A percentile compares a stretch with the other conserved stretches of the same genome.
These are phyloP conservation scores for Grammomys dolichurus DNA, from an alignment of 2,113 vertebrate species.

Conservation along the genomic window DNA sequence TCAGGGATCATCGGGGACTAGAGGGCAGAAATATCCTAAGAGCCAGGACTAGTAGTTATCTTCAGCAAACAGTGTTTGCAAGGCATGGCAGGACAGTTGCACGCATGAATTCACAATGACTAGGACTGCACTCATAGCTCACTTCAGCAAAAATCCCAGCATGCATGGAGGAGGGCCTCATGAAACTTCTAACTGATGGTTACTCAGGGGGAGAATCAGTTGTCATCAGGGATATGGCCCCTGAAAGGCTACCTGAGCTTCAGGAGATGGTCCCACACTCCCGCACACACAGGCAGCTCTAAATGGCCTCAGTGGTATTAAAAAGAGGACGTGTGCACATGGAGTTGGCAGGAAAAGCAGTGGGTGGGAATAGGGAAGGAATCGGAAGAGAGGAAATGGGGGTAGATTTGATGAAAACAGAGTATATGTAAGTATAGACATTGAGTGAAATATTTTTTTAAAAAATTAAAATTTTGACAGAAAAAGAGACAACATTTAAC, in stretches of 20 bases:
- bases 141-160: neutral
- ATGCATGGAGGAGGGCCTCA: too few relatives aligned
- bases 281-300: neutral
- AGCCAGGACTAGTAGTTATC: neutral
- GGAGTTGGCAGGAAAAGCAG: neutral
- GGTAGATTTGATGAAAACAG: neutral
- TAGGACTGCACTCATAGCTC: neutral
- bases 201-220: neutral
- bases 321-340: neutral
- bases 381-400: neutral
- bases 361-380: too few relatives aligned
- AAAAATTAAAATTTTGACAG: constrained; percentile 36
- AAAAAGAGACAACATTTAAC: constrained; percentile 21
- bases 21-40: neutral
- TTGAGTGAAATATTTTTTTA: constrained; percentile 18
- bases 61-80: neutral
- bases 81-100: too few relatives aligned
- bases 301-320: neutral
- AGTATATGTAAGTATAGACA: neutral
- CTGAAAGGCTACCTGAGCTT: neutral
- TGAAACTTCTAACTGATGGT: neutral
- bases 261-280: neutral
- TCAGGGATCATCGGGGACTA: neutral
- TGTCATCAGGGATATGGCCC: neutral
- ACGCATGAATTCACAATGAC: neutral